Evolutionary conservation across 2,797 vertebrate genomes (phyloP).

Genomic region (Hoplostethus mediterraneus): DNA sequence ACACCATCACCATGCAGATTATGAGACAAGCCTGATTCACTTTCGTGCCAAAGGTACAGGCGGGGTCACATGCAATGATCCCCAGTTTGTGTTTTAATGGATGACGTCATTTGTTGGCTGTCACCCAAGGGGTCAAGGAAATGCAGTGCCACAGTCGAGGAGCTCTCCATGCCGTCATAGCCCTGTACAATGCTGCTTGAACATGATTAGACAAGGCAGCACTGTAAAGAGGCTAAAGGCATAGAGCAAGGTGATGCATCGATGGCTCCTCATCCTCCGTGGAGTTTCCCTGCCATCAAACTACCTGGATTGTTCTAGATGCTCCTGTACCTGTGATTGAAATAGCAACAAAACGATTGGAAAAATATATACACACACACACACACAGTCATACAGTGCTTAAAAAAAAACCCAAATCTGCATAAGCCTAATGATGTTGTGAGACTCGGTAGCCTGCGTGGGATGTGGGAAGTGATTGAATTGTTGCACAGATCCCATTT

Average conservation of each 20-base stretch:
- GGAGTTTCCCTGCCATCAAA: conserved; percentile 34
- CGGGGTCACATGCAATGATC: conserved; percentile 5
- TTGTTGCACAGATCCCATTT: conserved; percentile 24
- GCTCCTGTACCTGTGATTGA: conserved; percentile 58
- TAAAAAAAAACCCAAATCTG: background rate
- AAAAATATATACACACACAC: background rate
- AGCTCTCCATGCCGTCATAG: conserved; percentile 86
- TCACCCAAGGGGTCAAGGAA: conserved; percentile 54
- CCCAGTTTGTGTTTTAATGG: conserved; percentile 24
- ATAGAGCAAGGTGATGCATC: conserved; percentile 71
- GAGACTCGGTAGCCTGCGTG: conserved; percentile 1
- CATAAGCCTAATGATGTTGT: background rate
- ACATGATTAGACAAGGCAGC: conserved; percentile 88
- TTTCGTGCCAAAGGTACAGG: background rate
- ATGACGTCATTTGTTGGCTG: conserved; percentile 66
- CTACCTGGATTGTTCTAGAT: conserved; percentile 40
- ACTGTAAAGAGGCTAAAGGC: conserved; percentile 90
- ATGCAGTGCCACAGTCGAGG: conserved; percentile 51
- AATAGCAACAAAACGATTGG: conserved; percentile 50
- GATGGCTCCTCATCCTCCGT: conserved; percentile 44
- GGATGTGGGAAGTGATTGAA: conserved; percentile 6
- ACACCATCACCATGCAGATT: background rate
- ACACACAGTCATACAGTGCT: background rate
- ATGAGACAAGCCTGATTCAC: background rate
- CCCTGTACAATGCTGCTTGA: conserved; percentile 93